These are phyloP conservation scores for Himalopsyche anomala DNA, from an alignment of 2,888 invertebrate species.

Conservation along the genomic window DNA sequence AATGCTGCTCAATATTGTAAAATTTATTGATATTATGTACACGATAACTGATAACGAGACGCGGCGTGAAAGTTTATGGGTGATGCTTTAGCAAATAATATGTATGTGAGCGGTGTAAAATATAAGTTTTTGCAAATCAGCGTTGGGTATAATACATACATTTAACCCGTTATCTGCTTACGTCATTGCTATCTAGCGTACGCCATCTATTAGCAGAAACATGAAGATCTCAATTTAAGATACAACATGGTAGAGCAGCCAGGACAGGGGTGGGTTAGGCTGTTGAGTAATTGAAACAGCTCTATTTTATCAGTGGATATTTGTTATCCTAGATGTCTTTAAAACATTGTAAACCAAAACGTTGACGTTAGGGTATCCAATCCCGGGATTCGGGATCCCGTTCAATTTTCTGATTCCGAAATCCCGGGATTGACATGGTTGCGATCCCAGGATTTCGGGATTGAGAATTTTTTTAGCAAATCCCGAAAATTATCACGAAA, in stretches of 20 bases:
- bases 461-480: no score
- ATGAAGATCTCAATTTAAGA: conserved; percentile 42
- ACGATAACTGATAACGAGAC: conserved; percentile 34
- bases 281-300: neutral
- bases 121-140: conserved; percentile 34
- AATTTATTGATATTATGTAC: conserved; percentile 31
- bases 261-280: neutral
- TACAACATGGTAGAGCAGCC: conserved; percentile 22
- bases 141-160: conserved; percentile 28
- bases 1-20: neutral
- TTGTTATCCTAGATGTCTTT: no score
- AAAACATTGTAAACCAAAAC: no score
- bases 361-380: no score
- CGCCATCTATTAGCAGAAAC: conserved; percentile 42
- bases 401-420: no score
- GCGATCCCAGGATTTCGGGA: no score
- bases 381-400: no score
- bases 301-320: no score
- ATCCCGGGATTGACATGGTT: no score
- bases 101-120: neutral
- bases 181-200: conserved; percentile 40
- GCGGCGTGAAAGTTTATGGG: conserved; percentile 2
- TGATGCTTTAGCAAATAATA: conserved; percentile 30
- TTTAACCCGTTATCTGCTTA: conserved; percentile 43
- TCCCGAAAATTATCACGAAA: no score